Base-by-base conservation (phyloP, 2,797 vertebrate genomes). In the Lemur catta region DNA sequence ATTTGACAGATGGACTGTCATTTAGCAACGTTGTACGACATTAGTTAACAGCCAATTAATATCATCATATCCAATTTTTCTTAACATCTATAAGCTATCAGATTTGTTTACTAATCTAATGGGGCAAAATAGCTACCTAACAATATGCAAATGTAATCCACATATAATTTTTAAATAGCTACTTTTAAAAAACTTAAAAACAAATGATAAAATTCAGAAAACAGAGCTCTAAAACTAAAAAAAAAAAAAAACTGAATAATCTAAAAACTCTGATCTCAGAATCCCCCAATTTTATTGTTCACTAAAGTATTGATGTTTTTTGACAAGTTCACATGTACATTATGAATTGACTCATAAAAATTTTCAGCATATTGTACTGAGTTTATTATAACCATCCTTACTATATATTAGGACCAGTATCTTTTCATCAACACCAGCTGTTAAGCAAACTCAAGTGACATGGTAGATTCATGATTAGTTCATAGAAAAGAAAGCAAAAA, bases 31-130 rank as follows among this genome's bases (percentile, higher is more conserved):
- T 98, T 98, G 98, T 98, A 98, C 91, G 69, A 98, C 97, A 98
- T 98, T 98, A 98, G 98, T 98, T 98, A 98, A 98, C 98, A 98
- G 98, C 97, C 98, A 98, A 98, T 98, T 98, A 98, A 98, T 98
- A 98, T 98, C 98, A 98, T 98, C 98, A 78, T 97, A 98, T 96
- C 94, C 95, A 97, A 98, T 98, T 98, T 98, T 97, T 97, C 92
- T 93, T 95, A 95, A 98, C 89, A 95, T 93, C 96, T 97, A 97
- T 95, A 98, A 98, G 98, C 96, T 96, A 98, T 95, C 96, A 93
- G 87, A 50, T 95, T 50, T 91, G 55, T 41, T 90, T 96, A 97
- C 95, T 95, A 96, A 92, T 91, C 50, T 92, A 79, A 94, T 30
- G 15, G 71, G 59, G 95, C 55, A 84, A 98, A 98, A 97, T 33